A percentile compares a stretch with the other conserved stretches of the same genome.
Evolutionary conservation across 2,113 vertebrate genomes (phyloP).

Genomic region (Scytalopus superciliaris): DNA sequence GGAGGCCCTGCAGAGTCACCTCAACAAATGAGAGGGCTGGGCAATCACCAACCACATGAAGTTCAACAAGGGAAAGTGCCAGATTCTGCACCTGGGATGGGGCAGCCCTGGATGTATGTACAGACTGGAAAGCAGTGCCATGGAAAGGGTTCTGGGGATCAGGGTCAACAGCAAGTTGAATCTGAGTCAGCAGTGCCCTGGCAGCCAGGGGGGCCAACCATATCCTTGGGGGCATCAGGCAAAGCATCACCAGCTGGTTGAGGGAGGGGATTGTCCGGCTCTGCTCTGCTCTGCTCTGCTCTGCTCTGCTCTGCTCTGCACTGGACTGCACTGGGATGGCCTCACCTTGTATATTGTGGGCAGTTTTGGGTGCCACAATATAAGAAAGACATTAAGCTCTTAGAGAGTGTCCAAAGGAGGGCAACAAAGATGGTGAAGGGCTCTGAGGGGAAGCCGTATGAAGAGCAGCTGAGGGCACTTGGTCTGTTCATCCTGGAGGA

Average conservation of each 20-base stretch:
- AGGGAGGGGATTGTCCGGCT: not conserved
- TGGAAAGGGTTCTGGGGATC: not conserved
- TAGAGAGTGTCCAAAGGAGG: not conserved
- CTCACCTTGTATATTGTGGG: not conserved
- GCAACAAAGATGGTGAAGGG: not conserved
- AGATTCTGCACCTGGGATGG: not conserved
- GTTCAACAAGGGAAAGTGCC: not conserved
- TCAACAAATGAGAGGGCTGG: not conserved
- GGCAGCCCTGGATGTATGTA: not conserved
- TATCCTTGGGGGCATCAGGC: not conserved
- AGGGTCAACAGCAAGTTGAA: not conserved
- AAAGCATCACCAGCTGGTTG: not conserved
- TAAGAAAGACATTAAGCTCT: not conserved
- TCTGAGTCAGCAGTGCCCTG: not conserved
- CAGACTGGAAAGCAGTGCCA: not conserved
- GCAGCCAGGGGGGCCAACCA: not conserved
- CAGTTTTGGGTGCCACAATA: not conserved
- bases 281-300: not conserved
- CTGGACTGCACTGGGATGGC: not conserved
- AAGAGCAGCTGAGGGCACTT: not conserved
- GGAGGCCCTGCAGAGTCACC: not conserved
- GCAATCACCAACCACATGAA: not conserved
- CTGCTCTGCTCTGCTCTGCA: not conserved
- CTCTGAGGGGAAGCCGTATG: not conserved
- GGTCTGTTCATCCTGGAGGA: not conserved